Conservation (phyloP, 1,140 invertebrate species). For the Bombus sibiricus region DNA sequence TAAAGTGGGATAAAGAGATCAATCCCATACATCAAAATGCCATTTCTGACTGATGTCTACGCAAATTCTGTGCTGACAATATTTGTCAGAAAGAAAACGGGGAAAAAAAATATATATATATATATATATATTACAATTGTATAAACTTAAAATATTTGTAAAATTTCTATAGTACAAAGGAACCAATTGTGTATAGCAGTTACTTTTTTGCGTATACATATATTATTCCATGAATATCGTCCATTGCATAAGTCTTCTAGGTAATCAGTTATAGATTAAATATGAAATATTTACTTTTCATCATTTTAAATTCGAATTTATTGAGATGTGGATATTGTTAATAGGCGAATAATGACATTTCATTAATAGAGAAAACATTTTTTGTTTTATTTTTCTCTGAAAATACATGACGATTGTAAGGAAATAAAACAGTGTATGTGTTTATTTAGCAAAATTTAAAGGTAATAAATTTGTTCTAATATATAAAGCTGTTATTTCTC, state of each 20-base stretch:
- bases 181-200: constrained; percentile 43
- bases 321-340: not conserved
- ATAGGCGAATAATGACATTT: not conserved
- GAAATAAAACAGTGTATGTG: constrained; percentile 1
- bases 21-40: not conserved
- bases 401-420: not conserved
- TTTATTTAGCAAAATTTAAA: constrained; percentile 12
- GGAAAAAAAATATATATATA: not conserved
- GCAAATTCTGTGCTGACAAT: constrained; percentile 21
- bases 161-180: constrained; percentile 60
- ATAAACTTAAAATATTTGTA: constrained; percentile 45
- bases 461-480: constrained; percentile 22
- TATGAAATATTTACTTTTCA: constrained; percentile 35
- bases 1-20: not conserved
- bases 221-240: constrained; percentile 42
- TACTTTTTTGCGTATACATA: constrained; percentile 36
- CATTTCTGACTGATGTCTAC: constrained; percentile 8
- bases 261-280: constrained; percentile 48
- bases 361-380: constrained; percentile 14
- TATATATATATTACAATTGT: constrained; percentile 10
- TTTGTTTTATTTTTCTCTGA: constrained; percentile 15
- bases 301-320: constrained; percentile 24
- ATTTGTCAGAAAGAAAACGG: constrained; percentile 8
- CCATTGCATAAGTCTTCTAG: constrained; percentile 49
- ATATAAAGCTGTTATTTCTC: not conserved